Evolutionary conservation across 2,888 invertebrate species (phyloP), one percentile per base, ranked within the genome.

Genomic region (Aphrophora alni): DNA sequence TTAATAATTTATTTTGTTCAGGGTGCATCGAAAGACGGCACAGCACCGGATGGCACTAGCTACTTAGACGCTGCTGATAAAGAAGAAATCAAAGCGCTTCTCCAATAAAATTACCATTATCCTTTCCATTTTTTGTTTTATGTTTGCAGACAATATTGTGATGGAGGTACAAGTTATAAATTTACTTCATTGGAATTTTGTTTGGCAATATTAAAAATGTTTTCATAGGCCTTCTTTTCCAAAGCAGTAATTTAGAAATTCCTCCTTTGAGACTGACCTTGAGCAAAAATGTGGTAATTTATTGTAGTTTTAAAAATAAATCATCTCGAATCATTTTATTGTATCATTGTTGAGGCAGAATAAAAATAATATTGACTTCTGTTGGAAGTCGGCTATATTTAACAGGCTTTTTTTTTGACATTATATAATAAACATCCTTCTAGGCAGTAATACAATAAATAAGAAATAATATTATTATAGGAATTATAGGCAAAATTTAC

Each of bases 21-120:
- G 95, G 97, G 97, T 85, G 97, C 97, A 78, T 91, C 92, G 82
- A 96, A 94, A 89, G 91, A 91, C 87, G 97, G 96, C 7, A 91
- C 92, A 85, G 94, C 97, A 77, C 98, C 98, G 78, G 96, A 97
- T 88, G 98, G 98, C 14, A 93, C 92, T 83, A 93, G 93, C 85
- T 98, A 97, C 88, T 87, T 95, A 82, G 96, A 97, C 86, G 95
- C 95, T 81, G 97, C 98, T 38, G 97, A 98, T 88, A 96, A 95
- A 87, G 94, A 94, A 84, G 97, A 97, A 89, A 97, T 98, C 86
- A 95, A 95, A 89, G 92, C 93, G 86, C 91, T 98, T 83, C 89
- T 94, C 82, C 86, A 80, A 87, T 87, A 85, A 85, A 21, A 59
- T 21, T 59, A 21, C 12, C n/a, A n/a, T n/a, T n/a, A n/a, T 21